A percentile compares a stretch with the other conserved stretches of the same genome.
phyloP scores from a whole-genome alignment of 2,888 invertebrate species.

The Ptychoptera contaminata region DNA sequence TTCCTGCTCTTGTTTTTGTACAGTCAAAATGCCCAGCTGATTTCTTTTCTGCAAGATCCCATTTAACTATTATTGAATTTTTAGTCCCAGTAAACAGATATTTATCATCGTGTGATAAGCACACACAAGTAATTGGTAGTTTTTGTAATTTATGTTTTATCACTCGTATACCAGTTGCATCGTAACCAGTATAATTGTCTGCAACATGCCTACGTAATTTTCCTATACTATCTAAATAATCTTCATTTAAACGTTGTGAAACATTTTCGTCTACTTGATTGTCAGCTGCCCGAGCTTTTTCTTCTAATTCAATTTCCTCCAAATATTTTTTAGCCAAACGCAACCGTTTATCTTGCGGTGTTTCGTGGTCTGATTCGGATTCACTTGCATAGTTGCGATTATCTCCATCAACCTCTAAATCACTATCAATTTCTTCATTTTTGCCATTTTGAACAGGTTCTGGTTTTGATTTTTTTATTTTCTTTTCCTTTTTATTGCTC shows the following conservation, averaged over 20 bases:
- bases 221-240: conserved; percentile 75
- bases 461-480: conserved; percentile 9
- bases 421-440: conserved; percentile 48
- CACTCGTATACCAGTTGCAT: conserved; percentile 31
- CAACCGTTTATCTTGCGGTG: conserved; percentile 79
- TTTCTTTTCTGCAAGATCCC: conserved; percentile 40
- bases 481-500: neutral
- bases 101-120: conserved; percentile 55
- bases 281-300: conserved; percentile 48
- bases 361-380: conserved; percentile 40
- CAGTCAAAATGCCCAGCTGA: conserved; percentile 38
- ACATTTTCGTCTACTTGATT: conserved; percentile 37
- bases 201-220: conserved; percentile 62
- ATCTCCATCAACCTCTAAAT: conserved; percentile 42
- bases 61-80: conserved; percentile 77
- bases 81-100: conserved; percentile 73
- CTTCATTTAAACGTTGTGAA: conserved; percentile 62
- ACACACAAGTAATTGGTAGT: conserved; percentile 63
- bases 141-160: conserved; percentile 66
- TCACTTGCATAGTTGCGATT: conserved; percentile 25
- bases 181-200: conserved; percentile 35
- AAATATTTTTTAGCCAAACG: conserved; percentile 81
- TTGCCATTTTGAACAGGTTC: conserved; percentile 32
- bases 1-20: conserved; percentile 21
- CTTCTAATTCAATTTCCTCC: conserved; percentile 70